A percentile compares a stretch with the other conserved stretches of the same genome.
phyloP scores from a whole-genome alignment of 2,113 vertebrate species.

The Chunga burmeisteri region DNA sequence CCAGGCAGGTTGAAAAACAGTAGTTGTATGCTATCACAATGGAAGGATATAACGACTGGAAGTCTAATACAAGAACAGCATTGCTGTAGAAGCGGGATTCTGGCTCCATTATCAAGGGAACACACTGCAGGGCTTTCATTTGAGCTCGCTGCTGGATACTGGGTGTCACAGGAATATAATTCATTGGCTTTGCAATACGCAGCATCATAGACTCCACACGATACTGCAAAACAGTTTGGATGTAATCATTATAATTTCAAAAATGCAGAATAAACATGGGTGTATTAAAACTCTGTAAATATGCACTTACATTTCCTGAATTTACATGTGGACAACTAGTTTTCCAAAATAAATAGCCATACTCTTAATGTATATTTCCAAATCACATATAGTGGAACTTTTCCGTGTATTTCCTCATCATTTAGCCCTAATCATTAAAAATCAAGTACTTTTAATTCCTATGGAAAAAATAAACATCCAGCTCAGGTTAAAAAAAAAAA shows the following conservation, averaged over 20 bases:
- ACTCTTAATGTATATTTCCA: background rate
- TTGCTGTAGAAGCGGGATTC: slow-evolving; percentile 99
- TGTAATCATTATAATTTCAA: background rate
- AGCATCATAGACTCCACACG: slow-evolving; percentile 99
- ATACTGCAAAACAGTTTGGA: slow-evolving; percentile 79
- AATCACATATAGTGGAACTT: background rate
- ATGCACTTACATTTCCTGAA: background rate
- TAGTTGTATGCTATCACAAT: slow-evolving; percentile 99
- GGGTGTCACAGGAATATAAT: slow-evolving; percentile 93
- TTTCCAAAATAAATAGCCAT: background rate
- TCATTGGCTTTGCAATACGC: slow-evolving; percentile 94
- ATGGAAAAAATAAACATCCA: background rate
- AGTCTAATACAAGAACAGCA: slow-evolving; percentile 93
- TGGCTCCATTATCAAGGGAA: slow-evolving; percentile 95
- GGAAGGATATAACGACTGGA: slow-evolving; percentile 96
- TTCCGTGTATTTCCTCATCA: background rate
- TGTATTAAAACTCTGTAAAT: background rate
- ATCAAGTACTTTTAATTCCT: background rate
- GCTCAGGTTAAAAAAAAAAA: background rate
- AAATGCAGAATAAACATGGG: background rate
- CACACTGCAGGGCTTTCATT: slow-evolving; percentile 90
- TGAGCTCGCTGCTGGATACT: slow-evolving; percentile 90
- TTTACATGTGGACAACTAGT: background rate
- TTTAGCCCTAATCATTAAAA: background rate
- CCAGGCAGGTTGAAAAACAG: slow-evolving; percentile 97